Percentiles rank a stretch among this genome's conserved stretches.
Evolutionary conservation across 2,888 invertebrate species (phyloP).

Genomic region (Herminia tarsipennalis): DNA sequence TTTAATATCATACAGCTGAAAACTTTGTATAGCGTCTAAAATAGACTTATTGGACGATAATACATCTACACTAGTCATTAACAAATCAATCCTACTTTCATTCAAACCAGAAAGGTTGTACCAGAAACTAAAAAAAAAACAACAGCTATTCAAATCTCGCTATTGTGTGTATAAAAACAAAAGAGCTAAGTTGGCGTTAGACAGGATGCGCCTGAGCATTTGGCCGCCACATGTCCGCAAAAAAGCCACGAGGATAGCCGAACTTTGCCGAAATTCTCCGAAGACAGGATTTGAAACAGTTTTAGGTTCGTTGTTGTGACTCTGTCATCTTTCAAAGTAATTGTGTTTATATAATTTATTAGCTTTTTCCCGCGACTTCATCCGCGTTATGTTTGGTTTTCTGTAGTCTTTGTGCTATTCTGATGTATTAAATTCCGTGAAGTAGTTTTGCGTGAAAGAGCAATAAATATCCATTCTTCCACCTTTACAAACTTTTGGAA

Average conservation of each 20-base stretch:
- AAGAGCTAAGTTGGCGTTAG: constrained; percentile 32
- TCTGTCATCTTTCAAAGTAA: no score
- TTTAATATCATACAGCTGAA: no score
- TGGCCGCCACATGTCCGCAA: constrained; percentile 74
- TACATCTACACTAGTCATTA: constrained; percentile 88
- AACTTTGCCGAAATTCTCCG: constrained; percentile 54
- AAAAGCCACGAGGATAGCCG: constrained; percentile 54
- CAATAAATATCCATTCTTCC: no score
- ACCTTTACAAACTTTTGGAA: no score
- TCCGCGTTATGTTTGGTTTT: no score
- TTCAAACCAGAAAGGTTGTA: background rate
- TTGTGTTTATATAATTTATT: no score
- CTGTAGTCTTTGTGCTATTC: no score
- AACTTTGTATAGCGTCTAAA: no score
- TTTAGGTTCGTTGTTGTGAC: constrained; percentile 5
- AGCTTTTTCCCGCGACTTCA: no score
- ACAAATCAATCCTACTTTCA: background rate
- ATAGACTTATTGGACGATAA: no score
- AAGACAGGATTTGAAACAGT: constrained; percentile 30
- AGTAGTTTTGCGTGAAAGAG: no score
- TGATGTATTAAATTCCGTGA: no score
- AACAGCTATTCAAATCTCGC: constrained; percentile 17
- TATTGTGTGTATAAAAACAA: constrained; percentile 39
- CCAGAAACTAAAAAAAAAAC: constrained; percentile 25
- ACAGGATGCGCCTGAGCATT: constrained; percentile 65